Conservation (phyloP, 2,888 invertebrate genomes). For the Eupithecia vulgata region DNA sequence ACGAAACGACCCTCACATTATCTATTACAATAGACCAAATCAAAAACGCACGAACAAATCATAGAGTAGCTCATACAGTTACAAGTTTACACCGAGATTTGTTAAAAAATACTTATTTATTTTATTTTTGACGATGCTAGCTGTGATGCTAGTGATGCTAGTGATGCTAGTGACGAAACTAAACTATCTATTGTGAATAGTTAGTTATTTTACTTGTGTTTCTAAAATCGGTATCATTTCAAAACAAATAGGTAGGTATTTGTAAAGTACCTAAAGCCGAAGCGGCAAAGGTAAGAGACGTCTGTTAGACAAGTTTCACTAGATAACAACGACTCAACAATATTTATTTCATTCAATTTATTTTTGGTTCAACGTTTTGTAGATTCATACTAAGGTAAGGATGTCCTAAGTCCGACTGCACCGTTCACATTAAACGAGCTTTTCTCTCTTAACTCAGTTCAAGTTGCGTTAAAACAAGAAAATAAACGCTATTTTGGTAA, state of each 20-base stretch:
- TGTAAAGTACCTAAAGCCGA: neutral
- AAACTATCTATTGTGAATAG: neutral
- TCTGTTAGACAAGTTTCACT: neutral
- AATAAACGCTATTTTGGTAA: neutral
- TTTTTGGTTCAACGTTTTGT: neutral
- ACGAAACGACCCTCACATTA: neutral
- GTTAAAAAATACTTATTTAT: neutral
- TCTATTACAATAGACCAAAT: neutral
- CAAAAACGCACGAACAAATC: neutral
- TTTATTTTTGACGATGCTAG: neutral
- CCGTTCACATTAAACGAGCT: neutral
- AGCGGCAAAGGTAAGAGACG: neutral
- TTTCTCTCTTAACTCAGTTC: neutral
- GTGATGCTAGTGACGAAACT: neutral
- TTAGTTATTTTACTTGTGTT: neutral
- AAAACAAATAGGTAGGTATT: neutral
- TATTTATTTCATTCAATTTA: neutral
- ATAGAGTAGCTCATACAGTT: neutral
- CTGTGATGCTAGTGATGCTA: too few relatives aligned
- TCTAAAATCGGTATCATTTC: neutral
- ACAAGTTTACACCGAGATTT: slow-evolving; percentile 6
- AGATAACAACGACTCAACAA: neutral
- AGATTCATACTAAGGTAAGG: too few relatives aligned
- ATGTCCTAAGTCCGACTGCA: too few relatives aligned
- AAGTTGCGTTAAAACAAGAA: neutral